phyloP scores from a whole-genome alignment of 2,113 vertebrate genomes.

The Psittacula cyanocephala region DNA sequence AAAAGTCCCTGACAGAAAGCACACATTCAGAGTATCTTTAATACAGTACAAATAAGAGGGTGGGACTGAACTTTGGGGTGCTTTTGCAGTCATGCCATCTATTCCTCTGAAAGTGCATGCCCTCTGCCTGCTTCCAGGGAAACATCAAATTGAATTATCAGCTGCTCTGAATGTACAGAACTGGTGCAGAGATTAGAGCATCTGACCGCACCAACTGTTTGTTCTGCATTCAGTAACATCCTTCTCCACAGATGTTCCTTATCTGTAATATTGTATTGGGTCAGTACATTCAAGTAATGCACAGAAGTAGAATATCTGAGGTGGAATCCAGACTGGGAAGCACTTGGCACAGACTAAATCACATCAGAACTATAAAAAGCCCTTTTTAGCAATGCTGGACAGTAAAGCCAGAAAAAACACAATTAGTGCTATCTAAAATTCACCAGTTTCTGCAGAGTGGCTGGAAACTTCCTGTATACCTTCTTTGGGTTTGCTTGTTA shows the following conservation, averaged over 20 bases:
- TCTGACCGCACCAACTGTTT: neutral
- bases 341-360: neutral
- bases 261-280: neutral
- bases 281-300: neutral
- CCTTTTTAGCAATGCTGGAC: neutral
- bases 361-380: neutral
- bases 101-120: slow-evolving; percentile 1
- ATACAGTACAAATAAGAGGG: slow-evolving; percentile 15
- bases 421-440: neutral
- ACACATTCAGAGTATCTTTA: slow-evolving; percentile 26
- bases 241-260: neutral
- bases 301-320: neutral
- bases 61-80: slow-evolving; percentile 41
- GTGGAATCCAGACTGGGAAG: neutral
- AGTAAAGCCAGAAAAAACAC: neutral
- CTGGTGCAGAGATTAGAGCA: neutral
- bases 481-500: neutral
- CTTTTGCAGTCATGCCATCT: neutral
- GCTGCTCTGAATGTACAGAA: neutral
- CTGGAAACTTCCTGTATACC: neutral
- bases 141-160: neutral
- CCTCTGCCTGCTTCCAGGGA: neutral
- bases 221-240: neutral
- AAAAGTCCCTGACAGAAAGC: slow-evolving; percentile 12
- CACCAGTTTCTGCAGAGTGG: neutral